phyloP scores from a whole-genome alignment of 92 coral and sea anemone species.

The Porites cylindrica region DNA sequence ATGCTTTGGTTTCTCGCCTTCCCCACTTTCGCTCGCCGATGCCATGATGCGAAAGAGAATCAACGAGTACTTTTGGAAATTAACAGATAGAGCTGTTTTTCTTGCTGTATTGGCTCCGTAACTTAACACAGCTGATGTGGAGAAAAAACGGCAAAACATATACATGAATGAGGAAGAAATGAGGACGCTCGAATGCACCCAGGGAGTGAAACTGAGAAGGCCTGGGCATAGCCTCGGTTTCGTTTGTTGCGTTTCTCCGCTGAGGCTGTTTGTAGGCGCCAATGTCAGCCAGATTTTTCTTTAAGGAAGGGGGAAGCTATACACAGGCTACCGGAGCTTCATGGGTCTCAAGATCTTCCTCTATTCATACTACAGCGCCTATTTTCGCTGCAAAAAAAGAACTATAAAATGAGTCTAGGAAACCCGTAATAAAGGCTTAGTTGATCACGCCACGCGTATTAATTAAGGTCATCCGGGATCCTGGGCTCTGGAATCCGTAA shows the following conservation, averaged over 20 bases:
- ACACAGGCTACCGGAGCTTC: no score
- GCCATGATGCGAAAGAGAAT: conserved; percentile 34
- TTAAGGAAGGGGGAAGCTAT: no score
- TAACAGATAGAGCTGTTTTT: background rate
- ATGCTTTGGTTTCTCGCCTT: conserved; percentile 37
- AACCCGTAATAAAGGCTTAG: no score
- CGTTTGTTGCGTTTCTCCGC: background rate
- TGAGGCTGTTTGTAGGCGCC: background rate
- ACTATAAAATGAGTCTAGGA: no score
- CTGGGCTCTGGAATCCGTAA: no score
- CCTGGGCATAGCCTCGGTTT: conserved; percentile 25
- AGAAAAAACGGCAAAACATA: background rate
- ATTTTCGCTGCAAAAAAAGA: no score
- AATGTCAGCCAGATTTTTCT: no score
- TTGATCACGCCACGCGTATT: no score
- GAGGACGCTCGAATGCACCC: background rate
- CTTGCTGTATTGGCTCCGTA: conserved; percentile 4
- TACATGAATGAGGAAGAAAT: background rate
- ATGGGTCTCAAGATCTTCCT: no score
- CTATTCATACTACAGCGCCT: no score
- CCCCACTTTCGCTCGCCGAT: conserved; percentile 21
- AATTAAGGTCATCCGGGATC: no score
- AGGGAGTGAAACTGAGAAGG: conserved; percentile 14
- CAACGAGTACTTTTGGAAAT: background rate
- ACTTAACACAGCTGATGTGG: background rate